Evolutionary conservation across 2,797 vertebrate genomes (phyloP).

Genomic region (Neomorphus geoffroyi): DNA sequence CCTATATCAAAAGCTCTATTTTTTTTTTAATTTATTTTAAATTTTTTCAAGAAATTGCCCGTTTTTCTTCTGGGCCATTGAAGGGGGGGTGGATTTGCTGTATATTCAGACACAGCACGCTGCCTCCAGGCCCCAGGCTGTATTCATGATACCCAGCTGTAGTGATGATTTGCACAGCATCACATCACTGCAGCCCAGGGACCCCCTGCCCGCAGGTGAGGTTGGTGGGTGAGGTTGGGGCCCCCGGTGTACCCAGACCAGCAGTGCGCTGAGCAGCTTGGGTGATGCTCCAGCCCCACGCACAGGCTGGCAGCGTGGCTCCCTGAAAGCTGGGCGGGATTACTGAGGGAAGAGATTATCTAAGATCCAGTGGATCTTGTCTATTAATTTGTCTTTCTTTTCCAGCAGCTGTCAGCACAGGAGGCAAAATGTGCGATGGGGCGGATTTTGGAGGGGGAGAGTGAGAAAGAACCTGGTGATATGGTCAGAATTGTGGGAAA

Average conservation of each 20-base stretch:
- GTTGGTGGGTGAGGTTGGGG: background rate
- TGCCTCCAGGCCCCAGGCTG: background rate
- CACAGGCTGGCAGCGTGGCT: background rate
- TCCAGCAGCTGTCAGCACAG: background rate
- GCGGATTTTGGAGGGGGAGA: background rate
- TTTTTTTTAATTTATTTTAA: too few species aligned
- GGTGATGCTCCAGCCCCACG: background rate
- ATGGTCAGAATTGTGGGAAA: background rate
- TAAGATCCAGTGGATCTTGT: conserved; percentile 1
- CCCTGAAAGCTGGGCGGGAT: background rate
- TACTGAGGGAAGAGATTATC: background rate
- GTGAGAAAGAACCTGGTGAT: background rate
- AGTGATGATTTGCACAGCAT: background rate
- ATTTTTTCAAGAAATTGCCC: background rate
- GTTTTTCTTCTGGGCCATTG: background rate
- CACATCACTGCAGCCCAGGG: background rate
- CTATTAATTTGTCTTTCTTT: background rate
- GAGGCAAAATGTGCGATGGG: background rate
- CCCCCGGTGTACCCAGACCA: background rate
- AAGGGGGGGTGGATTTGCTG: background rate
- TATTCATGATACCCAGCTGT: background rate
- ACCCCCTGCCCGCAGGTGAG: background rate
- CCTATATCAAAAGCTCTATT: background rate
- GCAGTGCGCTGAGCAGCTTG: accelerated
- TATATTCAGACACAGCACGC: background rate